phyloP scores from a whole-genome alignment of 2,113 vertebrate species.

The Dermatemys mawii region DNA sequence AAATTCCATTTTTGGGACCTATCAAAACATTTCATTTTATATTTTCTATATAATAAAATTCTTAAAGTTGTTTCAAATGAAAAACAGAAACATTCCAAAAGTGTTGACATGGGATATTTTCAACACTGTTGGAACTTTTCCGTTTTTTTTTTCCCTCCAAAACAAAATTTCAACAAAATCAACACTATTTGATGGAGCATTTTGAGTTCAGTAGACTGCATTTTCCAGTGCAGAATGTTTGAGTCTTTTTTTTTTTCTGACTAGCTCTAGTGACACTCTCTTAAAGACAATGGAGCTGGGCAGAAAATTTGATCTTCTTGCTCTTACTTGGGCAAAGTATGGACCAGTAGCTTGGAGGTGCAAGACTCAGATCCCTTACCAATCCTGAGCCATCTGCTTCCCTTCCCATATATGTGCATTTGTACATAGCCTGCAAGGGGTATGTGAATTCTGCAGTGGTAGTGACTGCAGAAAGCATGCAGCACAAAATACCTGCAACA shows the following conservation, averaged over 20 bases:
- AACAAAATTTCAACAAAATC: neutral
- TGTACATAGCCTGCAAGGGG: neutral
- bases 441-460: neutral
- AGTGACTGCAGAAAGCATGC: neutral
- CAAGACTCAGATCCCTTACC: neutral
- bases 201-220: neutral
- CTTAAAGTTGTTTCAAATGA: neutral
- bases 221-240: neutral
- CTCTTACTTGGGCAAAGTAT: neutral
- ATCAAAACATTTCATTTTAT: neutral
- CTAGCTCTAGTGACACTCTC: neutral
- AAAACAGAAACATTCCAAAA: neutral
- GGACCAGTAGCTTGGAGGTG: neutral
- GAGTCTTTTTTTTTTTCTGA: neutral
- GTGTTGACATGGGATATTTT: neutral
- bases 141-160: neutral
- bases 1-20: neutral
- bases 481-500: neutral
- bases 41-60: neutral
- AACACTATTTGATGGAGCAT: neutral
- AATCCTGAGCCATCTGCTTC: neutral
- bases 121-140: neutral
- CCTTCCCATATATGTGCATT: neutral
- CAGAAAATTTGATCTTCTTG: neutral
- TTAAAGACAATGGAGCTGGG: neutral